Percentiles rank a stretch among this genome's conserved stretches.
These are phyloP conservation scores for Thaumetopoea pityocampa DNA, from an alignment of 1,140 invertebrate genomes.

Conservation along the genomic window DNA sequence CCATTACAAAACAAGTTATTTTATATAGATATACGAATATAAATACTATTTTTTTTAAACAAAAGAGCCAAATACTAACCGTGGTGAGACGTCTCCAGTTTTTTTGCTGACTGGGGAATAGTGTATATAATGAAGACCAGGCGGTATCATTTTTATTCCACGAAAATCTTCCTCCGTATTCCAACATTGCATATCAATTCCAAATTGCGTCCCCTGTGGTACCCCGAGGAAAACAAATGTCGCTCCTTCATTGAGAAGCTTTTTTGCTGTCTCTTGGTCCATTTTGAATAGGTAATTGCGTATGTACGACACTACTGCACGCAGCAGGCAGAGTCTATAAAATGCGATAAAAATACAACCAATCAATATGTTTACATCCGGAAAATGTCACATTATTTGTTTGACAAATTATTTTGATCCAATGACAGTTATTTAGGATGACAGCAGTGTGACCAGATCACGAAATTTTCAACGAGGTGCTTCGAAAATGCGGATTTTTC, in stretches of 20 bases:
- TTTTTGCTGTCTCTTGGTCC: conserved; percentile 85
- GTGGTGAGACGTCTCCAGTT: conserved; percentile 43
- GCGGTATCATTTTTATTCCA: conserved; percentile 99
- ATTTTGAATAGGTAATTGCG: conserved; percentile 74
- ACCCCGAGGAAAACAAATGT: conserved; percentile 90
- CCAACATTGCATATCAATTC: conserved; percentile 97
- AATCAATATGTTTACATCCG: conserved; percentile 27
- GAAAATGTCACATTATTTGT: conserved; percentile 17
- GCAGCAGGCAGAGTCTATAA: conserved; percentile 16
- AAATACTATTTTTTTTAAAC: too few relatives aligned
- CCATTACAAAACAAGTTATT: too few relatives aligned
- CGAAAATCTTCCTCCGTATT: conserved; percentile 94
- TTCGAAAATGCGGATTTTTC: too few relatives aligned
- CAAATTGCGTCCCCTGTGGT: conserved; percentile 92
- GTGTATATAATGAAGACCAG: conserved; percentile 96
- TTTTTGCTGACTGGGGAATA: conserved; percentile 82
- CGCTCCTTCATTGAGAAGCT: conserved; percentile 88
- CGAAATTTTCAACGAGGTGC: too few relatives aligned
- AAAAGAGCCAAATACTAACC: conserved; percentile 39
- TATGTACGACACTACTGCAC: too few relatives aligned
- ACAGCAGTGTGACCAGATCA: too few relatives aligned
- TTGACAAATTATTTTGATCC: too few relatives aligned
- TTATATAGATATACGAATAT: too few relatives aligned
- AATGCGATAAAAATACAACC: conserved; percentile 23
- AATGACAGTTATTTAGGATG: too few relatives aligned